A percentile compares a stretch with the other conserved stretches of the same genome.
Evolutionary conservation across 2,113 vertebrate species (phyloP).

Genomic region (Climacteris rufus): DNA sequence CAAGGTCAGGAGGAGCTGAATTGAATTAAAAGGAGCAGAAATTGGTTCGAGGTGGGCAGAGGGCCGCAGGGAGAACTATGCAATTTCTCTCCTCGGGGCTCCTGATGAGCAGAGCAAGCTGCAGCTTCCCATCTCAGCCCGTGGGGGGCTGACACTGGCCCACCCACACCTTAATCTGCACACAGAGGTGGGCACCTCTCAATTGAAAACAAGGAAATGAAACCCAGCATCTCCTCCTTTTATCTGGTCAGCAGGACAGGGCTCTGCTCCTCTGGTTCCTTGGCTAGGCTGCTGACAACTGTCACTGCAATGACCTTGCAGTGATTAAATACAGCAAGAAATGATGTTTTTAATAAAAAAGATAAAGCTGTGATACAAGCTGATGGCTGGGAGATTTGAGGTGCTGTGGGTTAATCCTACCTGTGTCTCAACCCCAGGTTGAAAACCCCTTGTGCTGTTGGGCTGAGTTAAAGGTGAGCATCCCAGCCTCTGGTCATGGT

Average conservation of each 20-base stretch:
- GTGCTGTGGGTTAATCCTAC: not conserved
- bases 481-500: accelerated
- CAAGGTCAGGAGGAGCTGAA: conserved; percentile 69
- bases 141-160: not conserved
- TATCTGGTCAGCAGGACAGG: conserved; percentile 26
- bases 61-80: not conserved
- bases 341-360: conserved; percentile 28
- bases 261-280: not conserved
- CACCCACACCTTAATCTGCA: conserved; percentile 3
- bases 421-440: not conserved
- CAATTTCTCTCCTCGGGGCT: conserved; percentile 59
- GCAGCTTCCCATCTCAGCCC: not conserved
- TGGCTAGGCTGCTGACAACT: conserved; percentile 12
- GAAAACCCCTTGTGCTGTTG: not conserved
- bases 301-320: conserved; percentile 42
- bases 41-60: conserved; percentile 67
- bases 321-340: conserved; percentile 54
- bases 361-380: not conserved
- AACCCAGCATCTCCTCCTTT: conserved; percentile 44
- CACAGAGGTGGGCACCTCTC: conserved; percentile 1
- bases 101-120: not conserved
- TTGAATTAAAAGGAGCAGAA: conserved; percentile 74
- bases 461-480: not conserved
- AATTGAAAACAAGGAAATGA: conserved; percentile 52
- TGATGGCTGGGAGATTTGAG: conserved; percentile 11